These are phyloP conservation scores for Latheticus oryzae DNA, from an alignment of 2,888 invertebrate species.

Conservation along the genomic window DNA sequence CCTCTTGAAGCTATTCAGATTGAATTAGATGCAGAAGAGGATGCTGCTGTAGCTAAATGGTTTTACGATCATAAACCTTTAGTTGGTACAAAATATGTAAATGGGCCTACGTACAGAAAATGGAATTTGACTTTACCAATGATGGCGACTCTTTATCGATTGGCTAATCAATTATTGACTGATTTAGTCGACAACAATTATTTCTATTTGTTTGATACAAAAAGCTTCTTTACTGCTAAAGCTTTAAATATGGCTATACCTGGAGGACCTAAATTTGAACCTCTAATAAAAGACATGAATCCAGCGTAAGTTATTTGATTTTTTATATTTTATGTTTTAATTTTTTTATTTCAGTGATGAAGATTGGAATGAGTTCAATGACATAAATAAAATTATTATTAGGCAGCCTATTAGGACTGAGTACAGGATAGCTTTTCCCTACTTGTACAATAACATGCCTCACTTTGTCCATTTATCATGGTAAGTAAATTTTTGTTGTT, in stretches of 20 bases:
- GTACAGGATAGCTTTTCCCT: slow-evolving; percentile 99
- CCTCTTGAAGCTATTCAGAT: slow-evolving; percentile 99
- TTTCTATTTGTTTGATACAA: slow-evolving; percentile 98
- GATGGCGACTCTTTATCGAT: slow-evolving; percentile 96
- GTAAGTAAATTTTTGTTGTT: slow-evolving; percentile 71
- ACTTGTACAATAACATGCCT: slow-evolving; percentile 98
- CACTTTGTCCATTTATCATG: slow-evolving; percentile 98
- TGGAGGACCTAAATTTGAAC: slow-evolving; percentile 99
- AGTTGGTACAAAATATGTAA: slow-evolving; percentile 89
- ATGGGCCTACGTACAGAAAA: slow-evolving; percentile 95
- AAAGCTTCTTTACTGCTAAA: slow-evolving; percentile 99
- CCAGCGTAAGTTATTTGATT: slow-evolving; percentile 75
- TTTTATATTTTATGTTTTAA: slow-evolving; percentile 45
- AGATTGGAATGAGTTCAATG: slow-evolving; percentile 99
- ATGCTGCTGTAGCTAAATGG: slow-evolving; percentile 91
- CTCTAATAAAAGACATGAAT: slow-evolving; percentile 97
- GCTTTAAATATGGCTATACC: slow-evolving; percentile 99
- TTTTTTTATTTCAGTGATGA: slow-evolving; percentile 80
- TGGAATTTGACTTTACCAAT: slow-evolving; percentile 97
- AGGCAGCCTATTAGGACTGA: slow-evolving; percentile 98
- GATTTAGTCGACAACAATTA: slow-evolving; percentile 99
- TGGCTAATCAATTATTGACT: slow-evolving; percentile 97
- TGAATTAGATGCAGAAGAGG: slow-evolving; percentile 96
- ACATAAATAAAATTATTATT: slow-evolving; percentile 99
- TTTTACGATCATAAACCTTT: slow-evolving; percentile 99